A percentile compares a stretch with the other conserved stretches of the same genome.
Evolutionary conservation across 2,797 vertebrate species (phyloP).

Genomic region (Catamblyrhynchus diadema): DNA sequence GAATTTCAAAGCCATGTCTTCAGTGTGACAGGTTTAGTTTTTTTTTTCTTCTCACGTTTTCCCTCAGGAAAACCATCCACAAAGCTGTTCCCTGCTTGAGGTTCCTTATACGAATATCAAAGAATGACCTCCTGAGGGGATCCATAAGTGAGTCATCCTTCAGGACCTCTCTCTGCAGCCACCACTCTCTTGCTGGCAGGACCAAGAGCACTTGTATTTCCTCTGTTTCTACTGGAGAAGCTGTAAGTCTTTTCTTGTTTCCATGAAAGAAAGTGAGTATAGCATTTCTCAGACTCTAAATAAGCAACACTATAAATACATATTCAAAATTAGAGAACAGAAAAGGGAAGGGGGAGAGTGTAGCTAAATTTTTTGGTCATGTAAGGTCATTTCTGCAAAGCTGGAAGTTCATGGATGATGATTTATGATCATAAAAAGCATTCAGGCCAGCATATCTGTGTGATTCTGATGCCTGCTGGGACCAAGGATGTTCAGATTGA

Average conservation of each 20-base stretch:
- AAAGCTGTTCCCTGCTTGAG: slow-evolving; percentile 70
- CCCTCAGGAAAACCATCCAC: slow-evolving; percentile 70
- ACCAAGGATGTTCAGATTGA: neutral
- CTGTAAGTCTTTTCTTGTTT: slow-evolving; percentile 59
- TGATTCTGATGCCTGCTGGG: neutral
- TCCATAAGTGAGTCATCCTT: slow-evolving; percentile 67
- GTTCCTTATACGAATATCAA: slow-evolving; percentile 60
- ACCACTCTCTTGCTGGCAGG: slow-evolving; percentile 51
- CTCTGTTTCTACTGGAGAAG: slow-evolving; percentile 62
- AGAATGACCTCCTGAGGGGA: slow-evolving; percentile 62
- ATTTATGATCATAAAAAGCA: neutral
- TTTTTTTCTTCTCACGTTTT: neutral
- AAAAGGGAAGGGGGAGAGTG: neutral
- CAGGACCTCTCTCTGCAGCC: slow-evolving; percentile 66
- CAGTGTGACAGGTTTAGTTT: neutral
- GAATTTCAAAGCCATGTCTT: neutral
- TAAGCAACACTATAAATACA: neutral
- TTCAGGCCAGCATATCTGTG: neutral
- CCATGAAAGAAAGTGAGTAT: neutral
- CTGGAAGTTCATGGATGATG: neutral
- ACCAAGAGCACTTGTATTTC: slow-evolving; percentile 60
- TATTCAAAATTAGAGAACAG: neutral
- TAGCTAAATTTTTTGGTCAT: neutral
- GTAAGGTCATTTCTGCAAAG: neutral
- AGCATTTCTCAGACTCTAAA: neutral